Conservation (phyloP, 2,797 vertebrate genomes). For the Coilia nasus region DNA sequence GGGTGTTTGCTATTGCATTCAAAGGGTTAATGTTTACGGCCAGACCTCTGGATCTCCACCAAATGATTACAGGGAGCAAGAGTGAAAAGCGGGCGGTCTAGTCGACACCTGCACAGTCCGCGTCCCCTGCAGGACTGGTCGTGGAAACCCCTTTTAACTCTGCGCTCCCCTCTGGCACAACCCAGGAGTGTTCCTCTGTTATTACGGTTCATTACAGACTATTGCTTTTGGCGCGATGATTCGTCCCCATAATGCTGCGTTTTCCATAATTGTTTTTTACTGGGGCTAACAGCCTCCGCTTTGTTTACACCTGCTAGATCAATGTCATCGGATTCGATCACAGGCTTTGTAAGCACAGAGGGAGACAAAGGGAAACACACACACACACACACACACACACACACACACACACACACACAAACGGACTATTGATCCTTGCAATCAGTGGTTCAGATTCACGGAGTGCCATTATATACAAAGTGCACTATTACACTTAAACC, state of each 20-base stretch:
- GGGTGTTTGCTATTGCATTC: background rate
- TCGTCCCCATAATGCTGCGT: background rate
- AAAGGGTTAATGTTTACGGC: conserved; percentile 3
- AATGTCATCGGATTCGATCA: conserved; percentile 19
- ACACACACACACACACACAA: background rate
- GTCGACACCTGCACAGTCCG: background rate
- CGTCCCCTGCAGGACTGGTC: background rate
- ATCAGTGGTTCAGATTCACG: background rate
- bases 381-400: conserved; percentile 17
- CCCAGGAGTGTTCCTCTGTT: background rate
- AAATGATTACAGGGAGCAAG: background rate
- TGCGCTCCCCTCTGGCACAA: background rate
- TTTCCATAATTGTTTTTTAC: background rate
- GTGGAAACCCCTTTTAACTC: background rate
- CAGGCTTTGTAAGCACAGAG: background rate
- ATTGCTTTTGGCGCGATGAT: background rate
- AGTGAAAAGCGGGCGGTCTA: too few species aligned
- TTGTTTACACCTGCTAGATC: conserved; percentile 23
- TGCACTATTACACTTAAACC: conserved; percentile 20
- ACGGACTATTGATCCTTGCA: conserved; percentile 24
- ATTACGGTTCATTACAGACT: background rate
- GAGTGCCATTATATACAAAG: background rate
- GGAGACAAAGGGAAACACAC: conserved; percentile 1
- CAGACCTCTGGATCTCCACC: background rate
- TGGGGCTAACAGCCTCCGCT: background rate